Conservation (phyloP, 2,797 vertebrate species). For the Cryptoblepharus egeriae region DNA sequence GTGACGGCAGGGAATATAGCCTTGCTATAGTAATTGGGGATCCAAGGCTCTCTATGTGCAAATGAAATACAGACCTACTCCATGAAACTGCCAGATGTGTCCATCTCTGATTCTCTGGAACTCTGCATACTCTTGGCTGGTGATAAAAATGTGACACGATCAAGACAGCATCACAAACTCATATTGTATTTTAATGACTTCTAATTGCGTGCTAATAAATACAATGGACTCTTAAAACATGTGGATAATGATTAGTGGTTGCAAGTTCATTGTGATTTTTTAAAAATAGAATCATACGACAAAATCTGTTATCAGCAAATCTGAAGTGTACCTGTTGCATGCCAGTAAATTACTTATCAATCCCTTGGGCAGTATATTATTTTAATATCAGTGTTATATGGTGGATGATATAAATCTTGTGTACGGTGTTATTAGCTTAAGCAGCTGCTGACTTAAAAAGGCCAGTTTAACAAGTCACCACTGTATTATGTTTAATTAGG, state of each 20-base stretch:
- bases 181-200: conserved; percentile 11
- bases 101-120: neutral
- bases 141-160: neutral
- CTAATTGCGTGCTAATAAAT: conserved; percentile 46
- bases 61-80: neutral
- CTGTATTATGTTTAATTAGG: conserved; percentile 99
- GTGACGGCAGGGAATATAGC: neutral
- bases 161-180: conserved; percentile 3
- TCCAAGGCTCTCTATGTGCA: neutral
- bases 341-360: conserved; percentile 81
- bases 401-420: conserved; percentile 81
- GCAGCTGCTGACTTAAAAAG: conserved; percentile 86
- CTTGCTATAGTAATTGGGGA: neutral
- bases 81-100: neutral
- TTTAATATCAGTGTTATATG: conserved; percentile 82
- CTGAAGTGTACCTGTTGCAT: conserved; percentile 79
- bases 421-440: conserved; percentile 84
- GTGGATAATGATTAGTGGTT: conserved; percentile 65
- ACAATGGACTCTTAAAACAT: conserved; percentile 59
- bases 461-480: conserved; percentile 97
- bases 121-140: neutral
- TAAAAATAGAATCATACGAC: conserved; percentile 65
- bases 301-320: conserved; percentile 76
- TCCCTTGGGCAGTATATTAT: conserved; percentile 82
- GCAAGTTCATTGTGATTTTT: conserved; percentile 71